phyloP scores from a whole-genome alignment of 1,140 invertebrate species.

The Drosophila punjabiensis region DNA sequence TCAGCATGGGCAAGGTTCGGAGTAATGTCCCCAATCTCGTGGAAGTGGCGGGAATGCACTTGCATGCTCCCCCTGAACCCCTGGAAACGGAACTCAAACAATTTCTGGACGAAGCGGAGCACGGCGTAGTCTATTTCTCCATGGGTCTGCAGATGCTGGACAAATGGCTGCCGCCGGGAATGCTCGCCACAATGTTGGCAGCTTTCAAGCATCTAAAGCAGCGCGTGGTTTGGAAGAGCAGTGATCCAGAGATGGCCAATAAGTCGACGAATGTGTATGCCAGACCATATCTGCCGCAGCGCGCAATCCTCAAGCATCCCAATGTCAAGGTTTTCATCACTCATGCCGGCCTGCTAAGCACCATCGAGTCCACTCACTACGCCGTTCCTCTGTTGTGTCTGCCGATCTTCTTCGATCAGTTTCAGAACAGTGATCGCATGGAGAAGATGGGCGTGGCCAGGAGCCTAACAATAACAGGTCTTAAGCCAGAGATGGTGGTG shows the following conservation, averaged over 20 bases:
- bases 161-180: constrained; percentile 85
- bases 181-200: constrained; percentile 55
- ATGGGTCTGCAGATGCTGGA: constrained; percentile 87
- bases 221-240: constrained; percentile 86
- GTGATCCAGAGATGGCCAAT: constrained; percentile 64
- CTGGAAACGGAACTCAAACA: constrained; percentile 79
- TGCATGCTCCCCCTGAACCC: constrained; percentile 72
- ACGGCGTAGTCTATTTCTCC: constrained; percentile 88
- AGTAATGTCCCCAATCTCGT: constrained; percentile 77
- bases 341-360: constrained; percentile 86
- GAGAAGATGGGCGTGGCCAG: constrained; percentile 87
- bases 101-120: constrained; percentile 86
- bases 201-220: constrained; percentile 64
- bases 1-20: constrained; percentile 65
- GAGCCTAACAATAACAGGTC: neutral
- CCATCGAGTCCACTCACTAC: constrained; percentile 85
- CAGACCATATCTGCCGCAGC: constrained; percentile 86
- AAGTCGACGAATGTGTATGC: constrained; percentile 88
- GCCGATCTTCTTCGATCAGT: constrained; percentile 64
- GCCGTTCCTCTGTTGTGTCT: constrained; percentile 54
- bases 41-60: constrained; percentile 87
- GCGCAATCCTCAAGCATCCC: constrained; percentile 85
- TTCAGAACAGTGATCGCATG: constrained; percentile 56
- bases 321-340: constrained; percentile 86
- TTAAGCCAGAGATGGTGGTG: constrained; percentile 12